phyloP scores from a whole-genome alignment of 1,140 invertebrate species.

The Dendroctonus valens region DNA sequence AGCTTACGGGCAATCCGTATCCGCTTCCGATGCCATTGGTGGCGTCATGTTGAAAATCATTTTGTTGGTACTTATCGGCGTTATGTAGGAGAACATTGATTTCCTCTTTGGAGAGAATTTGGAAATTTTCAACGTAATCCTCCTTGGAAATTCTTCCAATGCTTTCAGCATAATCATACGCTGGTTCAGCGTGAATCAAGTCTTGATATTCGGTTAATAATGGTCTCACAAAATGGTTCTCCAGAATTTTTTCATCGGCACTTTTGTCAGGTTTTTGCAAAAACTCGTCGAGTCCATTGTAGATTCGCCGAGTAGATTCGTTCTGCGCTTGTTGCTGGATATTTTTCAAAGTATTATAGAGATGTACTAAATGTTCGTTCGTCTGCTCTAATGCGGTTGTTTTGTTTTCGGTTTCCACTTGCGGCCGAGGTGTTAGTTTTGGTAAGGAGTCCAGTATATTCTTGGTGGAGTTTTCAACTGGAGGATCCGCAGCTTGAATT shows the following conservation, averaged over 20 bases:
- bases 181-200: slow-evolving; percentile 34
- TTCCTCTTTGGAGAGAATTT: slow-evolving; percentile 41
- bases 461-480: slow-evolving; percentile 27
- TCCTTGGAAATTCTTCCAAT: slow-evolving; percentile 45
- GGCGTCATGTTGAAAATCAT: slow-evolving; percentile 10
- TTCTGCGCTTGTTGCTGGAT: slow-evolving; percentile 7
- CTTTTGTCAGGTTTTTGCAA: slow-evolving; percentile 40
- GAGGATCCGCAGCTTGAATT: slow-evolving; percentile 49
- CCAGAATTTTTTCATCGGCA: slow-evolving; percentile 43
- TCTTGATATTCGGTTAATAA: slow-evolving; percentile 44
- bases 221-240: slow-evolving; percentile 46
- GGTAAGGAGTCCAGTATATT: slow-evolving; percentile 19
- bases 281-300: slow-evolving; percentile 39
- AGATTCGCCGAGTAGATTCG: slow-evolving; percentile 22
- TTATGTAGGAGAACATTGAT: slow-evolving; percentile 36
- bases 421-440: slow-evolving; percentile 18
- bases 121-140: slow-evolving; percentile 40
- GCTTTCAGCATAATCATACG: slow-evolving; percentile 27
- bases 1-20: not conserved
- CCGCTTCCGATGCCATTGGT: slow-evolving; percentile 9
- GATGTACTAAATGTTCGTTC: slow-evolving; percentile 5
- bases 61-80: slow-evolving; percentile 34
- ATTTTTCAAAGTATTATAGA: slow-evolving; percentile 11
- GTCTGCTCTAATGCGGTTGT: not conserved
- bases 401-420: slow-evolving; percentile 28